These are phyloP conservation scores for Arctopsyche grandis DNA, from an alignment of 1,140 invertebrate genomes.

Conservation along the genomic window DNA sequence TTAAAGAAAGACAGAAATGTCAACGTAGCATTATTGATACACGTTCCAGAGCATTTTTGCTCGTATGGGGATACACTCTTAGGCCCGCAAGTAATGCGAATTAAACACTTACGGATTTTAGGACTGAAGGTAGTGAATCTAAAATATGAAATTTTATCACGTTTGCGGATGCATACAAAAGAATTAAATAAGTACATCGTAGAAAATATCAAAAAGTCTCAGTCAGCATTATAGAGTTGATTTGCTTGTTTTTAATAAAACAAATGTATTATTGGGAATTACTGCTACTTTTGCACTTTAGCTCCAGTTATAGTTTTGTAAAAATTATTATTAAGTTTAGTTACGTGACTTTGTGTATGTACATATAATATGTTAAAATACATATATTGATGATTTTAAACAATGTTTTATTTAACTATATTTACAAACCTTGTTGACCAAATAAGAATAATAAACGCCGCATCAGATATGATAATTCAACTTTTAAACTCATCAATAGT, in stretches of 20 bases:
- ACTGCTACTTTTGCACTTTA: slow-evolving; percentile 6
- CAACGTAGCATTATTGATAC: slow-evolving; percentile 69
- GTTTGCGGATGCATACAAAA: slow-evolving; percentile 60
- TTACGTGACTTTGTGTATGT: not conserved
- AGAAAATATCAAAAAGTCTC: slow-evolving; percentile 57
- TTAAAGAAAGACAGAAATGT: slow-evolving; percentile 59
- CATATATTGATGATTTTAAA: no score
- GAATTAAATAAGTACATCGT: slow-evolving; percentile 63
- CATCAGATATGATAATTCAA: no score
- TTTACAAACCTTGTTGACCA: no score
- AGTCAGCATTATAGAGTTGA: slow-evolving; percentile 50
- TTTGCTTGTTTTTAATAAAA: no score
- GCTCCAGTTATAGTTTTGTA: not conserved
- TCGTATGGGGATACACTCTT: slow-evolving; percentile 66
- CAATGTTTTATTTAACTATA: no score
- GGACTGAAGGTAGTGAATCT: slow-evolving; percentile 73
- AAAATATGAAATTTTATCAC: slow-evolving; percentile 67
- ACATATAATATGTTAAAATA: not conserved
- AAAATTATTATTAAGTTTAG: no score
- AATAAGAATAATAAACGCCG: no score
- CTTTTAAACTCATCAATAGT: no score
- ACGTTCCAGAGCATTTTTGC: slow-evolving; percentile 75
- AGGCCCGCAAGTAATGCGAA: slow-evolving; percentile 73
- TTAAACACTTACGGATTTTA: slow-evolving; percentile 70
- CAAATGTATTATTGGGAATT: not conserved